These are phyloP conservation scores for Okapia johnstoni DNA, from an alignment of 2,113 vertebrate species.

Conservation along the genomic window DNA sequence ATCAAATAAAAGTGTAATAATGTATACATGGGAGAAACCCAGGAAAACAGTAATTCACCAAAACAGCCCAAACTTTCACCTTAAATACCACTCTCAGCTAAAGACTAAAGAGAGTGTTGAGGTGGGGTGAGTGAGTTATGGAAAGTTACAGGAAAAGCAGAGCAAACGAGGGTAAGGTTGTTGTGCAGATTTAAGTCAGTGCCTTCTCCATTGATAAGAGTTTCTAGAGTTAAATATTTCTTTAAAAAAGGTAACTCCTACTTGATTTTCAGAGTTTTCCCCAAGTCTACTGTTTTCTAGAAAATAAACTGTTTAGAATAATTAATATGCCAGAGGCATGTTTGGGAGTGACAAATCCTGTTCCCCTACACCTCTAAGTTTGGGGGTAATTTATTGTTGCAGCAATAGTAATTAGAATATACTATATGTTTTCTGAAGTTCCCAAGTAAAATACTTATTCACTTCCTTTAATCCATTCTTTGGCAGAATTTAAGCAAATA, in stretches of 20 bases:
- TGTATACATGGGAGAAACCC: background rate
- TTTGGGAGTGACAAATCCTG: background rate
- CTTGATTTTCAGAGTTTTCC: background rate
- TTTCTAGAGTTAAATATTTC: background rate
- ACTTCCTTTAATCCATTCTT: background rate
- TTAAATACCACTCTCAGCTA: background rate
- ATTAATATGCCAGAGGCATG: background rate
- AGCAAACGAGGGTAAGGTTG: background rate
- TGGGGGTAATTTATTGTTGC: background rate
- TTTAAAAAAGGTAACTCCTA: background rate
- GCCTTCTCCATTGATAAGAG: background rate
- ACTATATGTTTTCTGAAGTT: background rate
- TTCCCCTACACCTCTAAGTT: background rate
- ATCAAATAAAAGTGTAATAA: background rate
- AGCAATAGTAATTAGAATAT: background rate
- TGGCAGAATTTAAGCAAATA: background rate
- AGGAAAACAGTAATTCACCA: background rate
- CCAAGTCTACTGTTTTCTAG: background rate
- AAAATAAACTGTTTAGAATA: background rate
- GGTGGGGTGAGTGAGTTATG: background rate
- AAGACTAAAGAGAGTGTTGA: background rate
- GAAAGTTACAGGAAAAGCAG: background rate
- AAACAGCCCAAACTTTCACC: background rate
- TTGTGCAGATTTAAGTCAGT: background rate
- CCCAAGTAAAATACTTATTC: background rate